phyloP scores from a whole-genome alignment of 2,797 vertebrate genomes.

The Danio albolineatus region DNA sequence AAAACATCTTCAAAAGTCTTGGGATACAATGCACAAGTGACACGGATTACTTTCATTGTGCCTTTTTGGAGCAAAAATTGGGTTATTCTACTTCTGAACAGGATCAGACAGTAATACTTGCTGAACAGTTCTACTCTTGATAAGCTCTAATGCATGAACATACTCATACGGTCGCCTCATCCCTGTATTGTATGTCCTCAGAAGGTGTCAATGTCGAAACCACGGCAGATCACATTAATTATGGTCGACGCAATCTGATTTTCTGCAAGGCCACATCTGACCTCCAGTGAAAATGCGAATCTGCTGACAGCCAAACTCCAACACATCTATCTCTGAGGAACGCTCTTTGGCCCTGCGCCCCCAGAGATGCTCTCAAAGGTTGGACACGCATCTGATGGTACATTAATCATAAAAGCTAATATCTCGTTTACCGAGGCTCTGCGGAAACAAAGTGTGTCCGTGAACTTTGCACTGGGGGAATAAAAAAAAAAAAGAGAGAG shows the following conservation, averaged over 20 bases:
- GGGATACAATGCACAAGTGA: not conserved
- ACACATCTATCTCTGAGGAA: slow-evolving; percentile 23
- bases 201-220: not conserved
- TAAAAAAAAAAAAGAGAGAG: not conserved
- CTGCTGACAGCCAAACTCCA: slow-evolving; percentile 12
- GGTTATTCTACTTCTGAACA: not conserved
- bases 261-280: slow-evolving; percentile 18
- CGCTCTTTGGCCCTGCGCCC: slow-evolving; percentile 6
- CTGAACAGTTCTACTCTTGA: too few relatives aligned
- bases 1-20: too few relatives aligned
- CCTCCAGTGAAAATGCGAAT: slow-evolving; percentile 2
- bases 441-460: slow-evolving; percentile 7
- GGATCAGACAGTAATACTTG: not conserved
- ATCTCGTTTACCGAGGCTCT: slow-evolving; percentile 25
- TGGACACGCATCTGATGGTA: not conserved
- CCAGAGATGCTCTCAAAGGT: slow-evolving; percentile 19
- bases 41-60: not conserved
- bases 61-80: not conserved
- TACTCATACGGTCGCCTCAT: not conserved
- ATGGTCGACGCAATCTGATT: slow-evolving; percentile 9
- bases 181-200: not conserved
- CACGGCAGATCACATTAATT: slow-evolving; percentile 13
- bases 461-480: not conserved
- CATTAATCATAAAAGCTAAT: slow-evolving; percentile 32
- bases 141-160: not conserved